Evolutionary conservation across 2,797 vertebrate genomes (phyloP).

Genomic region (Dermochelys coriacea): DNA sequence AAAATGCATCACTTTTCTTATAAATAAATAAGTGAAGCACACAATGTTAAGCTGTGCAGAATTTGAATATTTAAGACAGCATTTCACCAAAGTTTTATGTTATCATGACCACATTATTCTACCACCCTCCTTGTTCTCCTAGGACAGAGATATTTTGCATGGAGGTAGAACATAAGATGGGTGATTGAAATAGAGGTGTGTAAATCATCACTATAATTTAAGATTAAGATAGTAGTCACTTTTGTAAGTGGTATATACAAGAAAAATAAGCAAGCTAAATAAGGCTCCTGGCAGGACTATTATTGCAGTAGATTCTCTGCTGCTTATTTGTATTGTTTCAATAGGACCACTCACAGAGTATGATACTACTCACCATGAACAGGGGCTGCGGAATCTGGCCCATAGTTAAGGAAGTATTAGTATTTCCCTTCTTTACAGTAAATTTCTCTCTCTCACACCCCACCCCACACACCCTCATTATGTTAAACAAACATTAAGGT

Average conservation of each 20-base stretch:
- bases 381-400: background rate
- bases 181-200: background rate
- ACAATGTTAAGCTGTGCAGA: background rate
- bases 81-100: background rate
- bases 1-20: slow-evolving; percentile 8
- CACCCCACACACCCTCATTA: background rate
- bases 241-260: background rate
- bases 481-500: background rate
- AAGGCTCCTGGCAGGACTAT: background rate
- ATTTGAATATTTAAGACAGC: background rate
- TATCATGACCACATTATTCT: background rate
- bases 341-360: background rate
- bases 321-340: background rate
- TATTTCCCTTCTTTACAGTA: background rate
- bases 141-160: background rate
- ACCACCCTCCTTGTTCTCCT: background rate
- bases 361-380: background rate
- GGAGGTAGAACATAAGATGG: background rate
- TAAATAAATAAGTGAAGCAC: background rate
- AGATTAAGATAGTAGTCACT: background rate
- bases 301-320: background rate
- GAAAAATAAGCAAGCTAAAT: background rate
- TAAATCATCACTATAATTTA: background rate
- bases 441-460: background rate
- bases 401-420: background rate